A percentile compares a stretch with the other conserved stretches of the same genome.
phyloP scores from a whole-genome alignment of 2,888 invertebrate species.

The Acrobasis consociella region DNA sequence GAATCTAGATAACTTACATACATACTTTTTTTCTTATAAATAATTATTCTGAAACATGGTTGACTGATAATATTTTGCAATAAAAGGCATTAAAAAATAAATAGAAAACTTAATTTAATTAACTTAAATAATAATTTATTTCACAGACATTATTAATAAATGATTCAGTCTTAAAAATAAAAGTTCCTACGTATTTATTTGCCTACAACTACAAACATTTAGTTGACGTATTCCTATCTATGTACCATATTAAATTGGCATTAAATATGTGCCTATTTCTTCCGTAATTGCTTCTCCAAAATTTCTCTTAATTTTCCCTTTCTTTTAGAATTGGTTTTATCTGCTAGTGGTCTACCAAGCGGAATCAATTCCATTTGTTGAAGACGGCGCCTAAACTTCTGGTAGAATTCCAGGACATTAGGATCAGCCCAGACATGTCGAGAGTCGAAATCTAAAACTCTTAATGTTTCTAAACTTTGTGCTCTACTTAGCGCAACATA shows the following conservation, averaged over 20 bases:
- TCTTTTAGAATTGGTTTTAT: constrained; percentile 62
- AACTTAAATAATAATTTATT: background rate
- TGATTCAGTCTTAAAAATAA: constrained; percentile 6
- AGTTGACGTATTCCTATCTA: too few relatives aligned
- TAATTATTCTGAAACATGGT: too few relatives aligned
- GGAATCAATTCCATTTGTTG: constrained; percentile 86
- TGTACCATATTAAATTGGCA: background rate
- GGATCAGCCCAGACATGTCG: constrained; percentile 95
- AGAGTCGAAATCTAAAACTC: constrained; percentile 93
- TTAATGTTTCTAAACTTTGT: constrained; percentile 91
- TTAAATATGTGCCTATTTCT: constrained; percentile 39
- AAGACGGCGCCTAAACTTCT: constrained; percentile 84
- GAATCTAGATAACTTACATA: constrained; percentile 56
- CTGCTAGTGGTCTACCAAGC: constrained; percentile 74
- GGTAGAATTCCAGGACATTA: constrained; percentile 92
- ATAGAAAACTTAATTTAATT: constrained; percentile 7
- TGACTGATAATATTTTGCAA: background rate
- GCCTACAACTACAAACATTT: background rate
- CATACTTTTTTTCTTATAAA: too few relatives aligned
- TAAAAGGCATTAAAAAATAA: constrained; percentile 10
- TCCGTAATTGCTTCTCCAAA: constrained; percentile 65
- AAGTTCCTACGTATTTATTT: background rate
- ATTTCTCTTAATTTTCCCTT: constrained; percentile 68
- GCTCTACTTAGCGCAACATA: constrained; percentile 97
- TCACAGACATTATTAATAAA: background rate